phyloP scores from a whole-genome alignment of 2,888 invertebrate species.

The Ophioninae sp. region DNA sequence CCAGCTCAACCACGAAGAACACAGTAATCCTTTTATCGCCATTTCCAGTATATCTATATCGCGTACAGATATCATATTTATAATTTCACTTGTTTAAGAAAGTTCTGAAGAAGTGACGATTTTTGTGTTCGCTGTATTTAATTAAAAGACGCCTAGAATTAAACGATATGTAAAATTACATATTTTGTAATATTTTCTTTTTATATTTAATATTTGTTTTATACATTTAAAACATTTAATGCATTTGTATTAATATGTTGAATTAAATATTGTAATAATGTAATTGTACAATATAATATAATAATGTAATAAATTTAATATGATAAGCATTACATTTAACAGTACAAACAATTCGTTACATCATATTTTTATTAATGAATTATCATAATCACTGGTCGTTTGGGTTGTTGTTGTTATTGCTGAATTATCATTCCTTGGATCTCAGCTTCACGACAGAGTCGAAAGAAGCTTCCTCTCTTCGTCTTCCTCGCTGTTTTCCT shows the following conservation, averaged over 20 bases:
- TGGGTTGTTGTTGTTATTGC: not conserved
- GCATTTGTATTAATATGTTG: too few species aligned
- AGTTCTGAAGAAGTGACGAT: not conserved
- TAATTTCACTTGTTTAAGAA: not conserved
- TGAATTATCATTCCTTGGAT: not conserved
- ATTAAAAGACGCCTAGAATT: not conserved
- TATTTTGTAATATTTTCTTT: too few species aligned
- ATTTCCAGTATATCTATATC: not conserved
- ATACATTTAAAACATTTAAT: too few species aligned
- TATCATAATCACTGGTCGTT: not conserved
- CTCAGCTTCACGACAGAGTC: not conserved
- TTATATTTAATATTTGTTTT: too few species aligned
- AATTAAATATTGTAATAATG: too few species aligned
- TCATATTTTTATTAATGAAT: not conserved
- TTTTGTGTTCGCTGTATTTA: not conserved
- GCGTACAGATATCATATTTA: not conserved
- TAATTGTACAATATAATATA: too few species aligned
- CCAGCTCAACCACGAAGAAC: not conserved
- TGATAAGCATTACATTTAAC: too few species aligned
- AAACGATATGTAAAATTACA: too few species aligned
- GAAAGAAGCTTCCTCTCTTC: not conserved
- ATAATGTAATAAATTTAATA: too few species aligned
- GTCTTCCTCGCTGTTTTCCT: constrained; percentile 2
- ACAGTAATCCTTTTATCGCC: not conserved
- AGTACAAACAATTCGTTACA: not conserved